phyloP scores from a whole-genome alignment of 1,140 invertebrate species.

The Aradophagus sp. region DNA sequence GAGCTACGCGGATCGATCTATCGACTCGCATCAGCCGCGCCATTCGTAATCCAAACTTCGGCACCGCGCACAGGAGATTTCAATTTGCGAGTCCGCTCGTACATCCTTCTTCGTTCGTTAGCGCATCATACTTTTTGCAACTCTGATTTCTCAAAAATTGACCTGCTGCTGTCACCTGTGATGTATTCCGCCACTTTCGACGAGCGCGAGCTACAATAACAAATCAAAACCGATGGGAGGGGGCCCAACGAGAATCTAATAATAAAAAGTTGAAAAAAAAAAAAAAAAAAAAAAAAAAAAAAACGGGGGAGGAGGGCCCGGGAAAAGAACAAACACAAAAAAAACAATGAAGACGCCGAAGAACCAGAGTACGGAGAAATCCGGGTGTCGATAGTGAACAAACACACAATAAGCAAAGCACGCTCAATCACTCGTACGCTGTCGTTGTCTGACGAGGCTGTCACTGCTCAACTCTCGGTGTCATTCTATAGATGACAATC shows the following conservation, averaged over 20 bases:
- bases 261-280: slow-evolving; percentile 1
- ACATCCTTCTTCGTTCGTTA: slow-evolving; percentile 48
- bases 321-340: too few species aligned
- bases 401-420: too few species aligned
- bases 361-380: too few species aligned
- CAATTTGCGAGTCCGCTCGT: slow-evolving; percentile 31
- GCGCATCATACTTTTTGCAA: slow-evolving; percentile 34
- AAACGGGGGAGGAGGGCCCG: too few species aligned
- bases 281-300: too few species aligned
- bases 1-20: slow-evolving; percentile 30
- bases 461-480: too few species aligned
- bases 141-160: slow-evolving; percentile 53
- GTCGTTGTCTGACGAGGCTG: too few species aligned
- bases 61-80: slow-evolving; percentile 20
- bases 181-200: slow-evolving; percentile 43
- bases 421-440: too few species aligned
- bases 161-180: slow-evolving; percentile 40
- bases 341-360: too few species aligned
- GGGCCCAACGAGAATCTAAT: too few species aligned
- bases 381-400: too few species aligned
- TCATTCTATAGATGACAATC: too few species aligned
- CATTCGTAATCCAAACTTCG: slow-evolving; percentile 46
- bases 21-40: slow-evolving; percentile 27
- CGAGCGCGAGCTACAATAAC: slow-evolving; percentile 20
- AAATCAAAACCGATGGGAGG: slow-evolving; percentile 28